Evolutionary conservation across 2,797 vertebrate genomes (phyloP).

Genomic region (Epinephelus malabaricus): DNA sequence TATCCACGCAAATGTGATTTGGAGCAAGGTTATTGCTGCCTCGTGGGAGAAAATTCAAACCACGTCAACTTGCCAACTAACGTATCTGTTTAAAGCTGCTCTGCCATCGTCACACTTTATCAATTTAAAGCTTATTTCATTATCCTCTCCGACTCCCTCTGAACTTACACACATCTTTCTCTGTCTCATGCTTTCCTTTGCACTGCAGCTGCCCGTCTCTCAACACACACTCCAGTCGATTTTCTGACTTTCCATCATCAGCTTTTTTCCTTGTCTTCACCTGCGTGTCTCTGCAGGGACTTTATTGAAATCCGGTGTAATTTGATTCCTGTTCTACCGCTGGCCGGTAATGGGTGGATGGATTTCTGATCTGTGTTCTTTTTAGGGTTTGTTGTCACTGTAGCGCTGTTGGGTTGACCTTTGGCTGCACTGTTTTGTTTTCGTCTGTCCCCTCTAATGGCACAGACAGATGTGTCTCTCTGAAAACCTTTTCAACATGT

Average conservation of each 20-base stretch:
- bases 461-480: conserved; percentile 28
- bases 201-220: conserved; percentile 19
- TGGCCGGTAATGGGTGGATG: conserved; percentile 14
- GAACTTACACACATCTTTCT: conserved; percentile 6
- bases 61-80: conserved; percentile 10
- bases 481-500: conserved; percentile 46
- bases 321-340: conserved; percentile 25
- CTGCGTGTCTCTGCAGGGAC: conserved; percentile 12
- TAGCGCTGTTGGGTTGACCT: conserved; percentile 24
- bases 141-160: conserved; percentile 34
- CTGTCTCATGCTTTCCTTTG: conserved; percentile 23
- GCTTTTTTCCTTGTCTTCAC: conserved; percentile 27
- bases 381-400: conserved; percentile 25
- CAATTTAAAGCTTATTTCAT: conserved; percentile 63
- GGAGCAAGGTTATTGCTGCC: conserved; percentile 16
- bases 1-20: conserved; percentile 19
- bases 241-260: background rate
- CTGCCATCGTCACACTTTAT: conserved; percentile 53
- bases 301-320: conserved; percentile 23
- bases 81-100: conserved; percentile 32
- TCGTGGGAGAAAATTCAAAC: conserved; percentile 42
- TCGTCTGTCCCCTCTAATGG: conserved; percentile 21
- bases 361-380: conserved; percentile 28
- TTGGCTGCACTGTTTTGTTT: conserved; percentile 41
- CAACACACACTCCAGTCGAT: conserved; percentile 10